These are phyloP conservation scores for Anthoscopus minutus DNA, from an alignment of 2,113 vertebrate species.

Conservation along the genomic window DNA sequence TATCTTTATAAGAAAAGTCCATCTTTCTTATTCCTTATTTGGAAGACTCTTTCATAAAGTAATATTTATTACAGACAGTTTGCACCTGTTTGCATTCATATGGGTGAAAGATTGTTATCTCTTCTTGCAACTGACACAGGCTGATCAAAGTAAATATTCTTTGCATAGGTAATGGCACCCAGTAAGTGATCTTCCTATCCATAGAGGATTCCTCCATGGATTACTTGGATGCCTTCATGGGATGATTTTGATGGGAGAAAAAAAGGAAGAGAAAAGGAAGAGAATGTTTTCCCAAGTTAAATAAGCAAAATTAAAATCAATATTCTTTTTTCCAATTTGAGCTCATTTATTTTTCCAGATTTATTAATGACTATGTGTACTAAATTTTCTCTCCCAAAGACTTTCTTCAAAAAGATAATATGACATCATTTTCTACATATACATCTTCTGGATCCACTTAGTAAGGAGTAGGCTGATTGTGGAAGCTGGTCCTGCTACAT, in stretches of 20 bases:
- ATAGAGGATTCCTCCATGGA: neutral
- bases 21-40: neutral
- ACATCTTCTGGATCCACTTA: neutral
- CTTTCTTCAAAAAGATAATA: neutral
- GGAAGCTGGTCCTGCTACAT: neutral
- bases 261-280: neutral
- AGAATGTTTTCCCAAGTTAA: neutral
- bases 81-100: neutral
- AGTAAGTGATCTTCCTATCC: neutral
- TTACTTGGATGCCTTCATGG: neutral
- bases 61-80: neutral
- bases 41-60: neutral
- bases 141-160: neutral
- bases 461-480: neutral
- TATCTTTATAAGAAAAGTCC: neutral
- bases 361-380: neutral
- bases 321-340: neutral
- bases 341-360: neutral
- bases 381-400: neutral
- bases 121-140: neutral
- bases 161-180: neutral
- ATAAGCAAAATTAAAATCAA: neutral
- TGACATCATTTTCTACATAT: neutral
- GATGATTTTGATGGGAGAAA: neutral
- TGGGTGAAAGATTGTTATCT: neutral